Evolutionary conservation across 2,113 vertebrate genomes (phyloP), one percentile per base, ranked within the genome.

Genomic region (Tachuris rubrigastra): DNA sequence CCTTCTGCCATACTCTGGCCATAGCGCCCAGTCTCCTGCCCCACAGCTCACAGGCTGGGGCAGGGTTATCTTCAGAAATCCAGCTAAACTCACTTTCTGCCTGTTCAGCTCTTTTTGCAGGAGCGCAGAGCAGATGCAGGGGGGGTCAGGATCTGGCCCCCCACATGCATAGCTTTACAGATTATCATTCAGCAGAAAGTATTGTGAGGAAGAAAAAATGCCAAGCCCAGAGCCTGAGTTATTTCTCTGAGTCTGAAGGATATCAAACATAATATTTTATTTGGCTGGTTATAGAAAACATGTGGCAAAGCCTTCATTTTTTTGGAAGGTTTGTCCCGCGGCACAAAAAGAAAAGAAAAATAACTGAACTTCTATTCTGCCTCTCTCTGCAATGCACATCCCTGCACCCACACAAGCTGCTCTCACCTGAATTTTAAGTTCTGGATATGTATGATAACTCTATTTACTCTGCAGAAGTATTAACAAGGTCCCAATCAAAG

Each of bases 251-350:
- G 33, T 44, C 44, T 33, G 16, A 95, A 82, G 58, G 47, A 66
- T 82, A 90, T 74, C 77, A 87, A 87, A 53, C 58, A 90, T 75
- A 88, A 79, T 95, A 78, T 96, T 97, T 94, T 66, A 74, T 75
- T 96, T 96, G 89, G 94, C 83, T 13, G 4, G 13, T 68, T 77
- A 81, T 3, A 68, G 49, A 75, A 87, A 90, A 87, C n/a, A 83
- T 80, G 76, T 90, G 93, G 80, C 55, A 75, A 80, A 88, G 68
- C 28, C n/a, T 89, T 77, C 30, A 55, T 85, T 90, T 89, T 81
- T 82, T 37, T 27, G 19, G 47, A 88, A 89, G 6, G 31, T 80
- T 89, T 87, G 55, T 77, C 73, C 77, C 85, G 59, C 1, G 11
- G 77, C 55, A 66, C 37, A 53, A 85, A 81, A 83, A 80, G 11